Percentiles rank a stretch among this genome's conserved stretches.
phyloP scores from a whole-genome alignment of 2,888 invertebrate genomes.

The Protonemura montana region DNA sequence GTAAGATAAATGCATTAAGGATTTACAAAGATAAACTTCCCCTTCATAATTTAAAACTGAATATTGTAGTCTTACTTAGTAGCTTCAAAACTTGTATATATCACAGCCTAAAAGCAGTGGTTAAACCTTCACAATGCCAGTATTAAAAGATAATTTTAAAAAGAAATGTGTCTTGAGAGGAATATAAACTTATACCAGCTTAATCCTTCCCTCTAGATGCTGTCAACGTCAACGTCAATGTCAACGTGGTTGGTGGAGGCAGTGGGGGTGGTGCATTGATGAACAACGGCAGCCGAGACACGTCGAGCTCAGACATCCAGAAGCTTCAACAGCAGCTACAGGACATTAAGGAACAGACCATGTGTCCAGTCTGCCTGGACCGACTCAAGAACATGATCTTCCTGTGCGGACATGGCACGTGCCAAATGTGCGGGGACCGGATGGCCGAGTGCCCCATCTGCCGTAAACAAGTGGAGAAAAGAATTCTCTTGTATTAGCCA shows the following conservation, averaged over 20 bases:
- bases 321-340: conserved; percentile 93
- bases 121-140: too few species aligned
- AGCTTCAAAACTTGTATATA: too few species aligned
- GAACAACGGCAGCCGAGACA: conserved; percentile 75
- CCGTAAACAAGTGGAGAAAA: conserved; percentile 93
- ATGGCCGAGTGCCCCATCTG: conserved; percentile 98
- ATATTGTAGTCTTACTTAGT: too few species aligned
- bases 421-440: conserved; percentile 98
- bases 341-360: conserved; percentile 98
- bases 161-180: too few species aligned
- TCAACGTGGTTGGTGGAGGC: conserved; percentile 33
- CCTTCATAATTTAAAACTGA: too few species aligned
- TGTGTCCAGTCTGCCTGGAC: conserved; percentile 98
- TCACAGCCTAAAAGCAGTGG: too few species aligned
- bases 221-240: conserved; percentile 34
- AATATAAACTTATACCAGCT: too few species aligned
- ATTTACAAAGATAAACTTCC: too few species aligned
- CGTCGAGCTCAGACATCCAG: conserved; percentile 79
- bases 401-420: conserved; percentile 96
- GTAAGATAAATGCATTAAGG: too few species aligned
- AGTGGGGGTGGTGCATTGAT: conserved; percentile 60
- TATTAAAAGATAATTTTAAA: too few species aligned
- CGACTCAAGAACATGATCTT: conserved; percentile 98
- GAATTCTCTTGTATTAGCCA: conserved; percentile 84
- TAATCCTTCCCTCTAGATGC: neutral